phyloP scores from a whole-genome alignment of 1,140 invertebrate genomes.

The Neuroterus valhalla region DNA sequence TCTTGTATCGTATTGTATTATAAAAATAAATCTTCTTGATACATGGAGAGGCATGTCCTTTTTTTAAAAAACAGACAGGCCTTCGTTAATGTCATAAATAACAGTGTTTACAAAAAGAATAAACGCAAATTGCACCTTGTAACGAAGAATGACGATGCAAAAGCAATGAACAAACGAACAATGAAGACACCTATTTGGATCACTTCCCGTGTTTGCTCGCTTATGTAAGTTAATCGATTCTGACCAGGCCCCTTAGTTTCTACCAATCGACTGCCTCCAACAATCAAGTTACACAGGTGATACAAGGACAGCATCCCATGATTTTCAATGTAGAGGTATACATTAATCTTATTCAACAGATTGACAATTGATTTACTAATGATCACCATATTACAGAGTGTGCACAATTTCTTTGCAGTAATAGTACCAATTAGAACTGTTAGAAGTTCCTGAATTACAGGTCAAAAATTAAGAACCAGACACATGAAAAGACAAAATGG shows the following conservation, averaged over 20 bases:
- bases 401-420: no score
- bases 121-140: background rate
- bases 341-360: slow-evolving; percentile 24
- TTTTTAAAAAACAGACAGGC: background rate
- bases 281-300: slow-evolving; percentile 42
- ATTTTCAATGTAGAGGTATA: slow-evolving; percentile 9
- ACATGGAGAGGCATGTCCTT: no score
- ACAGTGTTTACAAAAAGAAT: slow-evolving; percentile 11
- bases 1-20: no score
- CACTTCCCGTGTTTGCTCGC: slow-evolving; percentile 51
- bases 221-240: slow-evolving; percentile 54
- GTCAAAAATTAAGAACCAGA: no score
- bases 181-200: slow-evolving; percentile 49
- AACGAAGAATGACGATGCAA: slow-evolving; percentile 25
- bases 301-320: slow-evolving; percentile 40
- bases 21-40: no score
- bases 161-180: slow-evolving; percentile 38
- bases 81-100: background rate
- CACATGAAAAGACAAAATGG: no score
- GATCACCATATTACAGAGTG: background rate
- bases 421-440: no score
- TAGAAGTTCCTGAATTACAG: no score
- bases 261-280: background rate
- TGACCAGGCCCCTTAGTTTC: slow-evolving; percentile 40
- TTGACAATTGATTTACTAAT: slow-evolving; percentile 20